phyloP scores from a whole-genome alignment of 2,888 invertebrate species.

The Leptinotarsa haldemani region DNA sequence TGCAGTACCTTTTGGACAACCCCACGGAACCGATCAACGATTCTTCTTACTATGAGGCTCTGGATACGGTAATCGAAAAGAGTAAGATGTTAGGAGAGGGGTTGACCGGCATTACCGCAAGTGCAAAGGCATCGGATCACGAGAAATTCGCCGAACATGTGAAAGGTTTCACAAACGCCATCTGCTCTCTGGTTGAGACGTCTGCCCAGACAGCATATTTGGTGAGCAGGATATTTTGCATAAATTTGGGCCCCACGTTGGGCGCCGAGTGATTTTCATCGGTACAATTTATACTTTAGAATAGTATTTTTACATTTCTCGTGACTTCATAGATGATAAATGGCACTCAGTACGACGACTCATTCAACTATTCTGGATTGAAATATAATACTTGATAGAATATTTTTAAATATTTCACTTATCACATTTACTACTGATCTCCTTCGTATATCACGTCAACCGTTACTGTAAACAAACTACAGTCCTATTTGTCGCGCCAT shows the following conservation, averaged over 20 bases:
- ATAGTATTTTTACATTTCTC: neutral
- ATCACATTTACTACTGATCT: too few species aligned
- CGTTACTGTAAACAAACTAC: too few species aligned
- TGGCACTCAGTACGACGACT: too few species aligned
- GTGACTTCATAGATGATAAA: too few species aligned
- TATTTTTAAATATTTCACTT: too few species aligned
- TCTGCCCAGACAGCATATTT: constrained; percentile 96
- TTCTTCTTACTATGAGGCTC: constrained; percentile 91
- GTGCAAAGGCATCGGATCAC: constrained; percentile 88
- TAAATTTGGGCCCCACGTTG: constrained; percentile 1
- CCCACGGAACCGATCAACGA: constrained; percentile 91
- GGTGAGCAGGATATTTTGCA: constrained; percentile 60
- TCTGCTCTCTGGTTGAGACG: constrained; percentile 92
- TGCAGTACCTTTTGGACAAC: constrained; percentile 83
- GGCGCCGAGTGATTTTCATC: neutral
- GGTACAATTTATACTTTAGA: neutral
- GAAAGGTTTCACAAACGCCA: constrained; percentile 84
- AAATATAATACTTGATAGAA: too few species aligned
- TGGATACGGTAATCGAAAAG: constrained; percentile 90
- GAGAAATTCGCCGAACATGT: constrained; percentile 88
- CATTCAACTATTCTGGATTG: too few species aligned
- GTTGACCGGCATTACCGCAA: constrained; percentile 94
- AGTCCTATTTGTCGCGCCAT: too few species aligned
- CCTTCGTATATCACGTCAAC: too few species aligned
- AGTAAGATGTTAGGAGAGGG: constrained; percentile 86